Percentiles rank a stretch among this genome's conserved stretches.
Conservation (phyloP, 2,113 vertebrate genomes). For the Glaucomys volans region DNA sequence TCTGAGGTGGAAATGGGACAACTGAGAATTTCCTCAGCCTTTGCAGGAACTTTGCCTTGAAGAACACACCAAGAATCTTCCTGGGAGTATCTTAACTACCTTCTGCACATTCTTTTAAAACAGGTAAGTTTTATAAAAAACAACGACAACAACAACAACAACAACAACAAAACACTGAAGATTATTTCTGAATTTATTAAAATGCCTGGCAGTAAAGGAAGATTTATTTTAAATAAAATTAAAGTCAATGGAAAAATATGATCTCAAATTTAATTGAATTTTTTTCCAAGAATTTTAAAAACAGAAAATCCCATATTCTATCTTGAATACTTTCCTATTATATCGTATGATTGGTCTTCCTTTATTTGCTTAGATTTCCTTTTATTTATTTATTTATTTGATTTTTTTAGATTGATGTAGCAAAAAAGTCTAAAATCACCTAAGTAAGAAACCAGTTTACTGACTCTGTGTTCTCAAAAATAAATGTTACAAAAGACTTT, state of each 20-base stretch:
- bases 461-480: background rate
- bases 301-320: conserved; percentile 26
- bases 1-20: background rate
- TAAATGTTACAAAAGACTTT: conserved; percentile 14
- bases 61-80: background rate
- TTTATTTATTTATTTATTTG: background rate
- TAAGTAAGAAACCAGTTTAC: background rate
- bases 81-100: background rate
- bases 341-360: background rate
- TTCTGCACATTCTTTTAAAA: background rate
- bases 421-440: conserved; percentile 36
- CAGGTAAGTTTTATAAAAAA: background rate
- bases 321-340: conserved; percentile 35
- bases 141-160: too few relatives aligned
- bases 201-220: background rate
- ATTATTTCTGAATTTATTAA: background rate
- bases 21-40: background rate
- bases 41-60: background rate
- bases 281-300: conserved; percentile 48
- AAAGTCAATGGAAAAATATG: background rate
- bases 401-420: background rate
- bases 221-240: conserved; percentile 41
- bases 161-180: background rate
- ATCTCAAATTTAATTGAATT: background rate
- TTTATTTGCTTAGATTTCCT: conserved; percentile 20